A percentile compares a stretch with the other conserved stretches of the same genome.
These are phyloP conservation scores for Eurystomus glaucurus DNA, from an alignment of 2,797 vertebrate genomes.

Conservation along the genomic window DNA sequence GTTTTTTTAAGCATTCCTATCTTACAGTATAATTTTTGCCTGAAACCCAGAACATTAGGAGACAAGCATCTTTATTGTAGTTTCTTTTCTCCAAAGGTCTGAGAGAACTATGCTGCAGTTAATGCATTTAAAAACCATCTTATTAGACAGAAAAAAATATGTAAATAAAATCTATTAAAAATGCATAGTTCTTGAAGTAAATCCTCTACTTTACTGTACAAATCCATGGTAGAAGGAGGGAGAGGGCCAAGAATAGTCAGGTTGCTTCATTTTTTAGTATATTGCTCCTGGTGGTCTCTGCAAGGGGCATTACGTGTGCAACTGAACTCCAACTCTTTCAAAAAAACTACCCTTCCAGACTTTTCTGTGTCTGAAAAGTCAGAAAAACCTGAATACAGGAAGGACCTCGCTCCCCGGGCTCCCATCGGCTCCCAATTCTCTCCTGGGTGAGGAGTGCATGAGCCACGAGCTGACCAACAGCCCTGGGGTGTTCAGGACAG, in stretches of 20 bases:
- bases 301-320: rapidly evolving
- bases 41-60: slow-evolving; percentile 57
- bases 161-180: slow-evolving; percentile 68
- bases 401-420: not conserved
- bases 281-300: not conserved
- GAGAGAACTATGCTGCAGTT: slow-evolving; percentile 41
- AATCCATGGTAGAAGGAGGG: not conserved
- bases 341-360: not conserved
- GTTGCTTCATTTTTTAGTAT: not conserved
- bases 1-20: slow-evolving; percentile 76
- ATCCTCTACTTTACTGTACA: not conserved
- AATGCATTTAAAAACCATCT: slow-evolving; percentile 60
- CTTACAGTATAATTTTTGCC: slow-evolving; percentile 70
- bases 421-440: not conserved
- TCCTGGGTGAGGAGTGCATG: not conserved
- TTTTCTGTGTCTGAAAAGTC: not conserved
- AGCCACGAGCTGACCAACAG: not conserved
- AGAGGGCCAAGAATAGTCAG: not conserved
- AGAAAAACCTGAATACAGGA: not conserved
- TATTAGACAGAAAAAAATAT: slow-evolving; percentile 50
- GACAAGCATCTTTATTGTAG: slow-evolving; percentile 49
- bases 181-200: slow-evolving; percentile 42
- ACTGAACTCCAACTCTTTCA: not conserved
- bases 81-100: slow-evolving; percentile 50
- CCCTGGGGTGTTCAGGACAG: not conserved